Percentiles rank a stretch among this genome's conserved stretches.
Conservation (phyloP, 2,888 invertebrate genomes). For the Andrena praecox region DNA sequence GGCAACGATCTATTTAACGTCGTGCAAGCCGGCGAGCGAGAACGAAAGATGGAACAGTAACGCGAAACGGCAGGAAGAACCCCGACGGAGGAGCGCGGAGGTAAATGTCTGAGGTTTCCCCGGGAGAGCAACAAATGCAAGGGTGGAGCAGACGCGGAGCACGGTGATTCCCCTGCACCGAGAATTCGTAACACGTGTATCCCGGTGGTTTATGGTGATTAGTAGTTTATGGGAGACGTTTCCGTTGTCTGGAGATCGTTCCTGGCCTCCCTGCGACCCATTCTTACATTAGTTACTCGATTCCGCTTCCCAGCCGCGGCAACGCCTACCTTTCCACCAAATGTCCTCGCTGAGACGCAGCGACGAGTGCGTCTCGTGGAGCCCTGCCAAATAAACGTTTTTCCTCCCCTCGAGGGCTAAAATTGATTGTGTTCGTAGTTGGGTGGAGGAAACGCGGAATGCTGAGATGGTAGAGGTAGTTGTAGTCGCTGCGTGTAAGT, state of each 20-base stretch:
- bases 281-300: constrained; percentile 74
- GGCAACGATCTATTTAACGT: constrained; percentile 49
- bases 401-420: background rate
- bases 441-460: background rate
- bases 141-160: constrained; percentile 68
- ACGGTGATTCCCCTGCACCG: constrained; percentile 77
- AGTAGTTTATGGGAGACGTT: constrained; percentile 82
- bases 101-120: constrained; percentile 76
- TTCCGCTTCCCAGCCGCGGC: constrained; percentile 65
- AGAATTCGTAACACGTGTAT: constrained; percentile 83
- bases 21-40: constrained; percentile 27
- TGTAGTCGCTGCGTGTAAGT: background rate
- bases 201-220: constrained; percentile 82
- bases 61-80: constrained; percentile 31
- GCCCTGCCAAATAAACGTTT: background rate
- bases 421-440: background rate
- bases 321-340: constrained; percentile 67
- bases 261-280: constrained; percentile 68
- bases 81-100: constrained; percentile 43
- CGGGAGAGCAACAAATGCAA: constrained; percentile 72
- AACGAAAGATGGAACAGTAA: constrained; percentile 35
- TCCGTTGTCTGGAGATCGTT: constrained; percentile 74
- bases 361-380: constrained; percentile 46
- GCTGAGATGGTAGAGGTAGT: background rate
- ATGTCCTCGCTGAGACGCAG: constrained; percentile 57